Conservation (phyloP, 2,888 invertebrate species). For the Neuroscelio doddi region DNA sequence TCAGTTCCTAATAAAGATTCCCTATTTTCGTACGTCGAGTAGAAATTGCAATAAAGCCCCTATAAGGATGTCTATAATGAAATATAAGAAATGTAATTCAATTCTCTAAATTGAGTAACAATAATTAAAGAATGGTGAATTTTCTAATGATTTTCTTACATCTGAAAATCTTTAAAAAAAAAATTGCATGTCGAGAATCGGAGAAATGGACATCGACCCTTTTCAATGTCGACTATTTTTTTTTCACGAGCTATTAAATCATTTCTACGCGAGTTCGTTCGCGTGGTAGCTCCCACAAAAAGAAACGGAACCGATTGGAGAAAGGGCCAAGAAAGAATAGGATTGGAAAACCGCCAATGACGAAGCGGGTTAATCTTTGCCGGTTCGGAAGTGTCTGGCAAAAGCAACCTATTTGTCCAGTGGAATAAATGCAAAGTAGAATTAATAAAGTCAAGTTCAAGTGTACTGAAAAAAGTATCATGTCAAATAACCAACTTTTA, state of each 20-base stretch:
- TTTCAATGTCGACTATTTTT: slow-evolving; percentile 59
- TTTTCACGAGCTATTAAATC: slow-evolving; percentile 65
- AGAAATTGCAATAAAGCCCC: too few relatives aligned
- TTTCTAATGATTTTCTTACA: too few relatives aligned
- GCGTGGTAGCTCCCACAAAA: slow-evolving; percentile 35
- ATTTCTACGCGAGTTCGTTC: slow-evolving; percentile 52
- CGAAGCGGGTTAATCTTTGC: slow-evolving; percentile 46
- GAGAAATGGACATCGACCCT: slow-evolving; percentile 60
- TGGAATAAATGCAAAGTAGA: slow-evolving; percentile 22
- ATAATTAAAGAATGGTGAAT: too few relatives aligned
- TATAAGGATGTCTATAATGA: too few relatives aligned
- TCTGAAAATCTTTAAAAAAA: too few relatives aligned
- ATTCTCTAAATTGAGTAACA: too few relatives aligned
- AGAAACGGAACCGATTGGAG: slow-evolving; percentile 36
- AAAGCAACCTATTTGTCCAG: slow-evolving; percentile 29
- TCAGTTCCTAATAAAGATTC: too few relatives aligned
- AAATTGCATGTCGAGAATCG: slow-evolving; percentile 1
- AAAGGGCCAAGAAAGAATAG: slow-evolving; percentile 39
- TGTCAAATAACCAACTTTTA: too few relatives aligned
- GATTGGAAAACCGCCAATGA: slow-evolving; percentile 42
- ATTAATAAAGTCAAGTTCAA: slow-evolving; percentile 13
- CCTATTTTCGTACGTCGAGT: too few relatives aligned
- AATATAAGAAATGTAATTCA: too few relatives aligned
- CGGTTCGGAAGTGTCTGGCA: slow-evolving; percentile 38
- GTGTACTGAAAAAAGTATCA: too few relatives aligned